Evolutionary conservation across 1,140 invertebrate species (phyloP), one percentile per base, ranked within the genome.

Genomic region (Pogonus chalceus): DNA sequence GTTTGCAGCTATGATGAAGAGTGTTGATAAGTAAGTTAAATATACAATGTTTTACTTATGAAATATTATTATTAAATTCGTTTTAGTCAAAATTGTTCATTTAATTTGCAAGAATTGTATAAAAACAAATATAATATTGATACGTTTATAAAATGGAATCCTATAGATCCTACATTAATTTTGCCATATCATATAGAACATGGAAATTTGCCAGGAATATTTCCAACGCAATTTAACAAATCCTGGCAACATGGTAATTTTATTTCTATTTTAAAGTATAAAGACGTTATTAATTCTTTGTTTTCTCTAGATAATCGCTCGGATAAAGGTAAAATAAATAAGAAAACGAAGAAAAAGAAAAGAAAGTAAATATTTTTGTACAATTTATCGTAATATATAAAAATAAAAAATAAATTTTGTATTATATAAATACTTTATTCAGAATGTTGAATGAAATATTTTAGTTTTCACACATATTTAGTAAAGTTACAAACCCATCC

Each of bases 1-100:
- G 18, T 76, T 75, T 59, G 65, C 66, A 14, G 51, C 53, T 20
- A 31, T 76, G 52, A 67, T 67, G 51, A 65, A 66, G 43, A 56
- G 16, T 54, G 37, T 58, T 61, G 56, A 56, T 53, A 50, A 51
- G 22, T 48, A 16, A 58, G 20, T n/a, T 49, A 20, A 49, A 1
- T 39, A 2, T 46, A 52, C 24, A 47, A 46, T 35, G 35, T 43
- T 2, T 49, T 23, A 43, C 14, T n/a, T 43, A 18, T 43, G 23
- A 20, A 18, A 56, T 22, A 46, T 23, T 20, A 23, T 48, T 35
- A 54, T 52, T 39, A 22, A 51, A 49, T 50, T 54, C 31, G 24
- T 65, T 63, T 56, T 56, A 62, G 58, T 20, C 51, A 49, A 37
- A 50, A 59, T 37, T 58, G 60, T 48, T 48, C 37, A 10, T 65